A percentile compares a stretch with the other conserved stretches of the same genome.
These are phyloP conservation scores for Carettochelys insculpta DNA, from an alignment of 2,113 vertebrate genomes.

Conservation along the genomic window DNA sequence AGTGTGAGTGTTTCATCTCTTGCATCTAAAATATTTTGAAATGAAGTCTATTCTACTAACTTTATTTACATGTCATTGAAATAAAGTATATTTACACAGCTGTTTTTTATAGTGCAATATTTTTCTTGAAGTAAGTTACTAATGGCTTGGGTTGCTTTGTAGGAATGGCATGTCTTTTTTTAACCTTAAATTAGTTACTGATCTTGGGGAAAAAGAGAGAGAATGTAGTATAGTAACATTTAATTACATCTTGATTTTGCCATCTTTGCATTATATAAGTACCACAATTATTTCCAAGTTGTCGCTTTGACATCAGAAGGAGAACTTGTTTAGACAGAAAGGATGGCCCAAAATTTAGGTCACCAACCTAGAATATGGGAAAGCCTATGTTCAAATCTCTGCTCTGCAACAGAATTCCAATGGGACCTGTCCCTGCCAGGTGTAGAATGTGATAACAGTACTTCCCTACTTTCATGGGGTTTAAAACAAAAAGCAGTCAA, in stretches of 20 bases:
- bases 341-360: neutral
- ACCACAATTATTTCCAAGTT: neutral
- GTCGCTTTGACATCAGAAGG: neutral
- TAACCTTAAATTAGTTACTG: neutral
- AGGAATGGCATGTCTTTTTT: slow-evolving; percentile 15
- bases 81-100: slow-evolving; percentile 59
- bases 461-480: neutral
- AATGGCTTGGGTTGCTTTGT: slow-evolving; percentile 32
- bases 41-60: slow-evolving; percentile 58
- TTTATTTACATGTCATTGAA: slow-evolving; percentile 69
- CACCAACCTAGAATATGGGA: neutral
- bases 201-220: neutral
- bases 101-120: slow-evolving; percentile 17
- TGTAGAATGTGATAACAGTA: neutral
- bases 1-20: slow-evolving; percentile 17
- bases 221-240: neutral
- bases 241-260: neutral
- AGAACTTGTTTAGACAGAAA: neutral
- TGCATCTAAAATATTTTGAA: slow-evolving; percentile 34
- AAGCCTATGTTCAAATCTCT: neutral
- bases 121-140: slow-evolving; percentile 13
- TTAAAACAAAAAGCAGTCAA: no score
- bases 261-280: neutral
- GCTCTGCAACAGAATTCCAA: neutral
- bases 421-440: neutral